phyloP scores from a whole-genome alignment of 1,140 invertebrate genomes.

The Metopolophium dirhodum region DNA sequence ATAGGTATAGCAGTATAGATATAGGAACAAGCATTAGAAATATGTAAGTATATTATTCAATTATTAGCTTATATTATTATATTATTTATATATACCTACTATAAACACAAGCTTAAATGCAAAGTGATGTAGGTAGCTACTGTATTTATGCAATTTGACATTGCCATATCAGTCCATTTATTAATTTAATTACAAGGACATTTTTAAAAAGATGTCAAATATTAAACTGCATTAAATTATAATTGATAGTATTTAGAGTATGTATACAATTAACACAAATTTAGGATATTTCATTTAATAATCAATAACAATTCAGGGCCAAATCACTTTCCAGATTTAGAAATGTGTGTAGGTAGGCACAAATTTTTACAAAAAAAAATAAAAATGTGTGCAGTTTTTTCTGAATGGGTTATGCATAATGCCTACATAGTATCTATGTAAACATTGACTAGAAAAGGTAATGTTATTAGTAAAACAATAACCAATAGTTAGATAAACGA shows the following conservation, averaged over 20 bases:
- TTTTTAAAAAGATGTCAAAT: neutral
- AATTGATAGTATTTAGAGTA: neutral
- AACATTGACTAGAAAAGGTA: neutral
- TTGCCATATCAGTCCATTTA: neutral
- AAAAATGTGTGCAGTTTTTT: neutral
- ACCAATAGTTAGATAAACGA: neutral
- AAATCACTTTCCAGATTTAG: slow-evolving; percentile 37
- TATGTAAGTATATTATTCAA: neutral
- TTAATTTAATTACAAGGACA: slow-evolving; percentile 39
- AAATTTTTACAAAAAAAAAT: neutral
- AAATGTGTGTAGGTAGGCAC: slow-evolving; percentile 36
- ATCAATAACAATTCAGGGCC: slow-evolving; percentile 30
- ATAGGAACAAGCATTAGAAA: neutral
- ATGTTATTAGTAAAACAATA: neutral
- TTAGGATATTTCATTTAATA: slow-evolving; percentile 15
- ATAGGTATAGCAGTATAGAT: too few species aligned
- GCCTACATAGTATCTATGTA: too few species aligned
- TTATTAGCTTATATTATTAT: neutral
- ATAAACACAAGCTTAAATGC: neutral
- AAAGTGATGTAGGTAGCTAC: neutral
- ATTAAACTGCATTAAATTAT: neutral
- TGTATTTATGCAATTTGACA: neutral
- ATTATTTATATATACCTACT: neutral
- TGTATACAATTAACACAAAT: neutral
- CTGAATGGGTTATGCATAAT: neutral